Percentiles rank a stretch among this genome's conserved stretches.
Conservation (phyloP, 2,888 invertebrate genomes). For the Drosophila leonis region DNA sequence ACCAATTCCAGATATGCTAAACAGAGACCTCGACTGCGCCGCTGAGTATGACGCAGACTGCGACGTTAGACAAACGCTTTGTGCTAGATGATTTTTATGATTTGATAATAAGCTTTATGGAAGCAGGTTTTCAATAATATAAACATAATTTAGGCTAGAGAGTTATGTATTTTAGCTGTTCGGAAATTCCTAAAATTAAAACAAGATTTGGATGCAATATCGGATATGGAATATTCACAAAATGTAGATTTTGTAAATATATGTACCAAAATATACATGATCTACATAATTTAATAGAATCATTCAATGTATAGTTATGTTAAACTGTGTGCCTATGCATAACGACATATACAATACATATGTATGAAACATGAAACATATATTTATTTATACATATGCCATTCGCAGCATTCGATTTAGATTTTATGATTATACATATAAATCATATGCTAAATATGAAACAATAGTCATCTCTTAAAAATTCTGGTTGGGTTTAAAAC, state of each 20-base stretch:
- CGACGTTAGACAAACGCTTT: conserved; percentile 1
- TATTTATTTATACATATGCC: background rate
- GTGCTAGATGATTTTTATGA: conserved; percentile 1
- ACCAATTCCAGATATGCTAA: conserved; percentile 46
- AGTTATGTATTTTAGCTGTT: background rate
- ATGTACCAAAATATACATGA: background rate
- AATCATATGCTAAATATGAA: background rate
- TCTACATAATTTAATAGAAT: background rate
- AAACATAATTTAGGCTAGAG: background rate
- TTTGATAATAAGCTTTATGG: background rate
- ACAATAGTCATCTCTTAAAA: background rate
- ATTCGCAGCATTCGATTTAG: background rate
- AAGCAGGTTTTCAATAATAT: conserved; percentile 1
- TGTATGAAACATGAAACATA: background rate
- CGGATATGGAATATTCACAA: background rate
- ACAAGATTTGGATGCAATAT: background rate
- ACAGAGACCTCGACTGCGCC: conserved; percentile 21
- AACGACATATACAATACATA: background rate
- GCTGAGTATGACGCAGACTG: background rate
- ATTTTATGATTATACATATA: background rate
- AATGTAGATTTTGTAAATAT: background rate
- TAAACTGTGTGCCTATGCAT: background rate
- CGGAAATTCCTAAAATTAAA: background rate
- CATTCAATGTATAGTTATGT: background rate
- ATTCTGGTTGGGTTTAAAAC: background rate